Percentiles rank a stretch among this genome's conserved stretches.
These are phyloP conservation scores for Patagioenas fasciata DNA, from an alignment of 2,113 vertebrate genomes.

Conservation along the genomic window DNA sequence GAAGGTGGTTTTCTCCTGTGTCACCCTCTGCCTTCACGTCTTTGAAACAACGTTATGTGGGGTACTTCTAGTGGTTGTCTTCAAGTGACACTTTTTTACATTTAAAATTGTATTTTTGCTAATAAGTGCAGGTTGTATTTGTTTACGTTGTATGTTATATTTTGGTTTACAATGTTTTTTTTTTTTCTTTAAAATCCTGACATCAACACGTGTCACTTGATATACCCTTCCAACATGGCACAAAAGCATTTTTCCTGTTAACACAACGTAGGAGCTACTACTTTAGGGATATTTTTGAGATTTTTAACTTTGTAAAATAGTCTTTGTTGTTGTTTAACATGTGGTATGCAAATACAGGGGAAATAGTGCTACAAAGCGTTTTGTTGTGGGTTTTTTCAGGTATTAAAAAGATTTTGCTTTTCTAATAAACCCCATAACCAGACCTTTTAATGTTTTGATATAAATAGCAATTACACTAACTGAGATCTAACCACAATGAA, in stretches of 20 bases:
- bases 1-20: fast-evolving
- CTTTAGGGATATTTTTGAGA: not conserved
- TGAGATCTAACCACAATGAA: constrained; percentile 25
- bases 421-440: constrained; percentile 51
- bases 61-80: not conserved
- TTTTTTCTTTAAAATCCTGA: not conserved
- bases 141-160: not conserved
- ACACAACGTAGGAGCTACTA: constrained; percentile 9
- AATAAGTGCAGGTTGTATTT: not conserved
- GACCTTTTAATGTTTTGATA: constrained; percentile 48
- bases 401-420: constrained; percentile 63
- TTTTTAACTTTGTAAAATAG: constrained; percentile 51
- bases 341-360: constrained; percentile 58
- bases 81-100: fast-evolving
- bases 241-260: not conserved
- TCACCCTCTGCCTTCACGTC: fast-evolving
- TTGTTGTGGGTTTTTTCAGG: constrained; percentile 52
- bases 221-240: not conserved
- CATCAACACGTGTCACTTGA: fast-evolving
- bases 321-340: constrained; percentile 17
- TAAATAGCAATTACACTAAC: constrained; percentile 52
- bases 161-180: not conserved
- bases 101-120: not conserved
- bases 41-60: fast-evolving
- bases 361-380: constrained; percentile 17